Evolutionary conservation across 2,797 vertebrate genomes (phyloP), one percentile per base, ranked within the genome.

Genomic region (Poliocrania exsul): DNA sequence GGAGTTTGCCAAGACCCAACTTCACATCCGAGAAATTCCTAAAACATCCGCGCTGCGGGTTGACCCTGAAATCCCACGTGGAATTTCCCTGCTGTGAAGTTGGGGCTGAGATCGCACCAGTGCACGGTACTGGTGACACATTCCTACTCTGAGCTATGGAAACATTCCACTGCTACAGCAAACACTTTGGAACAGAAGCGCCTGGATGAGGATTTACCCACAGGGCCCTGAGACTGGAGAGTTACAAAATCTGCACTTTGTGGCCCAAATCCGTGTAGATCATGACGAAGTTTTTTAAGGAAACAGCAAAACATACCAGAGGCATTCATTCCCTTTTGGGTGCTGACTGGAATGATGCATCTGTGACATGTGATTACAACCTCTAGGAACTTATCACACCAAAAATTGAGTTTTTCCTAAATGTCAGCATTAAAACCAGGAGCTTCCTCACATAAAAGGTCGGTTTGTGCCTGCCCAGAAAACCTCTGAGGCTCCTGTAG

Each of bases 51-150:
- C 1, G 5, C 2, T 10, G 18, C 14, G 42, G 29, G 26, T 1
- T 26, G 57, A 4, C 5, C 0, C 0, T 8, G 42, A 53, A 49
- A 71, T 24, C 10, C 33, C 35, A 28, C 6, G 6, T 0, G 47
- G 18, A 5, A 6, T 26, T 5, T 26, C 29, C 21, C 8, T 19
- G 69, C 20, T 28, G 0, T 0, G 6, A 37, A 19, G 35, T 0
- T 10, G 54, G 46, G 11, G 23, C 16, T 3, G 53, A 44, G 18
- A 11, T 6, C 35, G 35, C n/a, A 46, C 7, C n/a, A 7, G 24
- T 2, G 19, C 33, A 16, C 0, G 0, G 15, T 12, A 5, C 2
- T 7, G 7, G 16, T 3, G 13, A 26, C 11, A 5, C 4, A 3
- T 7, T 47, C 16, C 16, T 38, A 8, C 54, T 35, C 29, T 1